Conservation (phyloP, 2,888 invertebrate species). For the Latheticus oryzae region DNA sequence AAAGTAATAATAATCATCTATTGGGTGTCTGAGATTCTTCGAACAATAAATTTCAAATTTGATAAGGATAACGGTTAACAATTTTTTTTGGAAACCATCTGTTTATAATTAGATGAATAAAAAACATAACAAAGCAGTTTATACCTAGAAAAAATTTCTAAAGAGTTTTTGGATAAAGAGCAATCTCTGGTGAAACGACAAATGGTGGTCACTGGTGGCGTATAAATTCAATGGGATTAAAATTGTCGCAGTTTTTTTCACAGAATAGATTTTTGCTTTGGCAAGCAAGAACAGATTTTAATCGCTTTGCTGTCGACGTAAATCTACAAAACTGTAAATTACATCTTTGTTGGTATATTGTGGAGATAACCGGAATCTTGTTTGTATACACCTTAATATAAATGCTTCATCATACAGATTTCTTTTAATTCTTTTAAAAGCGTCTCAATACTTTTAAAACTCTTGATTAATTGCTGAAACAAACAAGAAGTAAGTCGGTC, state of each 20-base stretch:
- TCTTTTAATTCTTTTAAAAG: too few species aligned
- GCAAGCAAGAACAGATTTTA: conserved; percentile 16
- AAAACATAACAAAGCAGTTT: too few species aligned
- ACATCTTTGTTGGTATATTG: conserved; percentile 1
- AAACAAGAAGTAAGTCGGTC: conserved; percentile 16
- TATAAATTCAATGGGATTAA: conserved; percentile 15
- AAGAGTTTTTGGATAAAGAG: too few species aligned
- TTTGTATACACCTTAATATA: too few species aligned
- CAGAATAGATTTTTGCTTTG: conserved; percentile 4
- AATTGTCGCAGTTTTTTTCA: conserved; percentile 12
- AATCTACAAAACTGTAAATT: conserved; percentile 17
- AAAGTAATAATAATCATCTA: conserved; percentile 5
- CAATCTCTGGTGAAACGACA: conserved; percentile 2
- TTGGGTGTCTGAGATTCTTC: too few species aligned
- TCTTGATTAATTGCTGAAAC: conserved; percentile 12
- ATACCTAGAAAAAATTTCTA: too few species aligned
- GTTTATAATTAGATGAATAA: too few species aligned
- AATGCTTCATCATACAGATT: too few species aligned
- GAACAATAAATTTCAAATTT: too few species aligned
- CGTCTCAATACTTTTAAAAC: conserved; percentile 7
- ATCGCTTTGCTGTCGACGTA: conserved; percentile 10
- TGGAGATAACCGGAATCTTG: too few species aligned
- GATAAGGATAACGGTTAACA: too few species aligned
- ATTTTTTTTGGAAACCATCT: too few species aligned
- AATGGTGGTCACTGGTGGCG: conserved; percentile 1